Evolutionary conservation across 2,888 invertebrate species (phyloP).

Genomic region (Sipunculus nudus): DNA sequence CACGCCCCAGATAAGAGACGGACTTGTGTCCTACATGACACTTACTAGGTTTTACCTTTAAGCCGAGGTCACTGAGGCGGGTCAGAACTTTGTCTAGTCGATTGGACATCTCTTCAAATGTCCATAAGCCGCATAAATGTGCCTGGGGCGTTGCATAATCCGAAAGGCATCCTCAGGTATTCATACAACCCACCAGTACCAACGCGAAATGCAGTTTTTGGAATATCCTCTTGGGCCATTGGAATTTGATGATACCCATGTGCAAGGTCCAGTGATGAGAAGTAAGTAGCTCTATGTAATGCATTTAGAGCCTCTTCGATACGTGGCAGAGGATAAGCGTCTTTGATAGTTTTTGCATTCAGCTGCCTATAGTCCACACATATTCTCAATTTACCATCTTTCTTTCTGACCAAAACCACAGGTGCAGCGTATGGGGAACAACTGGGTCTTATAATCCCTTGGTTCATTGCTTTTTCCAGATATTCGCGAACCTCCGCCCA

Average conservation of each 20-base stretch:
- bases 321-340: constrained; percentile 43
- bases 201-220: constrained; percentile 1
- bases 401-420: constrained; percentile 41
- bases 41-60: constrained; percentile 39
- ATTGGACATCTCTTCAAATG: constrained; percentile 30
- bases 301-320: constrained; percentile 44
- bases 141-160: constrained; percentile 4
- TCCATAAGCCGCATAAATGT: constrained; percentile 1
- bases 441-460: constrained; percentile 17
- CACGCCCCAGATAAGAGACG: constrained; percentile 26
- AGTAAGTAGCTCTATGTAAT: constrained; percentile 33
- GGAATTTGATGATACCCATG: neutral
- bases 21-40: constrained; percentile 27
- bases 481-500: constrained; percentile 31
- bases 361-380: constrained; percentile 44
- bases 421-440: constrained; percentile 37
- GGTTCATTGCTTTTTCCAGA: constrained; percentile 18
- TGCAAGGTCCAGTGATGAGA: constrained; percentile 26
- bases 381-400: constrained; percentile 29
- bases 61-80: constrained; percentile 18
- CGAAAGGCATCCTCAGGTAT: neutral
- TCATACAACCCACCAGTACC: constrained; percentile 2
- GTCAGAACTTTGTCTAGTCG: constrained; percentile 35
- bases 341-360: constrained; percentile 41
- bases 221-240: neutral